Conservation (phyloP, 2,888 invertebrate species). For the Heliconius hortense region DNA sequence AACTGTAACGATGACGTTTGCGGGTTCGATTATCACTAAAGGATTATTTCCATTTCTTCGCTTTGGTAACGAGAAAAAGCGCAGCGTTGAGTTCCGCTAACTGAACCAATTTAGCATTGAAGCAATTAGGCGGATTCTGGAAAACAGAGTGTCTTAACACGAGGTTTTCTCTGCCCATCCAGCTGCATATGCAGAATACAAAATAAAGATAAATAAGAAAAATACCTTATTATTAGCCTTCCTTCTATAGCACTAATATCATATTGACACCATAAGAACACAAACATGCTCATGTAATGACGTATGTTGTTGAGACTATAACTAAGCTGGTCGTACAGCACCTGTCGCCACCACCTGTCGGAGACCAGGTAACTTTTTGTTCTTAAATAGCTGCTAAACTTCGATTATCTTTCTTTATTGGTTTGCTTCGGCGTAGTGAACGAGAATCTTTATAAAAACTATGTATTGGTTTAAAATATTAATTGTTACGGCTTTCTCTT, state of each 20-base stretch:
- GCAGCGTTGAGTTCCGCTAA: too few species aligned
- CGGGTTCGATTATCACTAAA: too few species aligned
- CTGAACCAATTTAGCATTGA: too few species aligned
- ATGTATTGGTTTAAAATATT: neutral
- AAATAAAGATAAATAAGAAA: neutral
- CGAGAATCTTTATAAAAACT: neutral
- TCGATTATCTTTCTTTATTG: constrained; percentile 25
- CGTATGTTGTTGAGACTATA: neutral
- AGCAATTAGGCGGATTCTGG: too few species aligned
- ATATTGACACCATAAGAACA: neutral
- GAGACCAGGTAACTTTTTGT: constrained; percentile 32
- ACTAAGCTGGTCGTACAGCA: constrained; percentile 25
- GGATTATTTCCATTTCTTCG: too few species aligned
- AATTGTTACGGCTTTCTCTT: neutral
- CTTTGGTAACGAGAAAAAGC: too few species aligned
- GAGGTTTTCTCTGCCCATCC: neutral
- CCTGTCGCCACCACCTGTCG: constrained; percentile 30
- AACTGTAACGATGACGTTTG: too few species aligned
- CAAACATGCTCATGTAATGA: constrained; percentile 17
- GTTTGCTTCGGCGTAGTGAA: neutral
- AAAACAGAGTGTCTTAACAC: too few species aligned
- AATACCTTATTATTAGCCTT: neutral
- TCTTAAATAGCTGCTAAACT: constrained; percentile 29
- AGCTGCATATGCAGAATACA: neutral
- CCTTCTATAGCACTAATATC: constrained; percentile 1